These are phyloP conservation scores for Avahi laniger DNA, from an alignment of 2,797 vertebrate species.

Conservation along the genomic window DNA sequence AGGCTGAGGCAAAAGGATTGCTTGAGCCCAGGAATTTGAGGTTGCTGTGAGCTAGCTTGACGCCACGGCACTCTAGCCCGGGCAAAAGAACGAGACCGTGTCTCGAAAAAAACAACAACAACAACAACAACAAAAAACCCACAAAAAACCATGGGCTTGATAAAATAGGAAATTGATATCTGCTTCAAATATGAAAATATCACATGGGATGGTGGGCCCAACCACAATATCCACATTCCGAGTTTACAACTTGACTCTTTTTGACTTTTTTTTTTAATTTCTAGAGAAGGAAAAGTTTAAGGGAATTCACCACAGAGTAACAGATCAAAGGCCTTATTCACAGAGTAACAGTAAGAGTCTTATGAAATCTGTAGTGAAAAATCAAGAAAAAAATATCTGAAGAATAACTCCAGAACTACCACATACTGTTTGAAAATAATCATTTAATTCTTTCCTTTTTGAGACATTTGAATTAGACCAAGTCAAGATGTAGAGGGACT, in stretches of 20 bases:
- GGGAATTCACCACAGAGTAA: not conserved
- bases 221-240: not conserved
- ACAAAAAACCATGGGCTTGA: not conserved
- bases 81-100: too few relatives aligned
- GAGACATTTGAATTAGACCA: not conserved
- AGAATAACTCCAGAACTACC: not conserved
- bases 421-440: not conserved
- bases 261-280: not conserved
- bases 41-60: too few relatives aligned
- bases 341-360: not conserved
- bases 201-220: not conserved
- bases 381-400: not conserved
- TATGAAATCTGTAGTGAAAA: not conserved
- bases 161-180: not conserved
- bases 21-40: too few relatives aligned
- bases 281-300: not conserved
- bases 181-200: conserved; percentile 1
- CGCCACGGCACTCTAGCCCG: too few relatives aligned
- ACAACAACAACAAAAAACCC: too few relatives aligned
- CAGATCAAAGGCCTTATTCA: not conserved
- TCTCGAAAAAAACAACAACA: too few relatives aligned
- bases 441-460: not conserved
- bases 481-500: not conserved
- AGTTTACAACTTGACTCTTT: not conserved
- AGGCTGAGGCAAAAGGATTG: too few relatives aligned